These are phyloP conservation scores for Peromyscus attwateri DNA, from an alignment of 2,797 vertebrate genomes.

Conservation along the genomic window DNA sequence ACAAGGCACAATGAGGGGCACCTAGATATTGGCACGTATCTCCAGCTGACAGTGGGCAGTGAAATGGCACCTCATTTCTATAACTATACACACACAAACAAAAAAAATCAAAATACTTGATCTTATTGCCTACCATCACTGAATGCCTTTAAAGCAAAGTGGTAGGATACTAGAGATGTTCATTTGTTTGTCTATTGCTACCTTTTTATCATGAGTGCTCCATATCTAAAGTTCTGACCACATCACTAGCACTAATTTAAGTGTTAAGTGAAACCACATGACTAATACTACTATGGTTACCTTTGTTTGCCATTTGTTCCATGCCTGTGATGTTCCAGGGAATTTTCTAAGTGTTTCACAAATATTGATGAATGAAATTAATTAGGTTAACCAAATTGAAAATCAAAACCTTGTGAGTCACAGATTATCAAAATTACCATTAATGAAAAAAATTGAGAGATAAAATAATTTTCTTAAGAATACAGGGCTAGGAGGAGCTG, in stretches of 20 bases:
- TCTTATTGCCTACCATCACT: background rate
- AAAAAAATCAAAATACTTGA: background rate
- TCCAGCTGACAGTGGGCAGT: background rate
- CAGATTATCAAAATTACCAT: background rate
- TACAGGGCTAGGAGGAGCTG: background rate
- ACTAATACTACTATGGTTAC: background rate
- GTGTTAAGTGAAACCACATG: background rate
- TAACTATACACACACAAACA: background rate
- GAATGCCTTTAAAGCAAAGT: background rate
- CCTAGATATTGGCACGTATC: background rate
- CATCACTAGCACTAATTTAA: background rate
- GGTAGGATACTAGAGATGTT: background rate
- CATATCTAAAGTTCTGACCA: background rate
- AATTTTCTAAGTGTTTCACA: conserved; percentile 33
- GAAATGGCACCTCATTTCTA: background rate
- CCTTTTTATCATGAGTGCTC: background rate
- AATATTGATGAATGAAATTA: conserved; percentile 17
- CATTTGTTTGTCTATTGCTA: background rate
- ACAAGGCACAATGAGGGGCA: background rate
- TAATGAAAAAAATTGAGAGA: background rate
- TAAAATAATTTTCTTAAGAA: conserved; percentile 18
- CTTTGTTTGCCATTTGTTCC: background rate
- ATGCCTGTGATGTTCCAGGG: background rate
- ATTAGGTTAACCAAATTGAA: conserved; percentile 8
- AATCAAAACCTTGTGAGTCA: background rate